These are phyloP conservation scores for Ophthalmotilapia sp. DNA, from an alignment of 2,113 vertebrate genomes.

Conservation along the genomic window DNA sequence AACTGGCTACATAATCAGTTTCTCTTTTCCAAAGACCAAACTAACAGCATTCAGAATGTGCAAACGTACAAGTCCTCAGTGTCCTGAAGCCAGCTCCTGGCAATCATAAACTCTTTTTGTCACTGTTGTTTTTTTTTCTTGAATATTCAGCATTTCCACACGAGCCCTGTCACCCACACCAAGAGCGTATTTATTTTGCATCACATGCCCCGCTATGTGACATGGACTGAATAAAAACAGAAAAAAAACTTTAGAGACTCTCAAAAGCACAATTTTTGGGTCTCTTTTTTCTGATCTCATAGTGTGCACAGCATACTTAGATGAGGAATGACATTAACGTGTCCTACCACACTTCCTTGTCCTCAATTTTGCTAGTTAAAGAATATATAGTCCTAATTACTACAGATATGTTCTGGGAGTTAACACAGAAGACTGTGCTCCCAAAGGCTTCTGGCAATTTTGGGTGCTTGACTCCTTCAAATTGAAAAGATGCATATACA, in stretches of 20 bases:
- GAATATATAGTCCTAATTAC: conserved; percentile 27
- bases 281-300: background rate
- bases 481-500: conserved; percentile 29
- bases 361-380: conserved; percentile 14
- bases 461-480: conserved; percentile 16
- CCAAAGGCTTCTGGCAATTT: conserved; percentile 15
- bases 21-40: background rate
- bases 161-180: background rate
- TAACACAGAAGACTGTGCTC: conserved; percentile 9
- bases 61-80: background rate
- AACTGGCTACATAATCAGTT: background rate
- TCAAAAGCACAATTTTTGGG: background rate
- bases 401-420: background rate
- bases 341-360: background rate
- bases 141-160: background rate
- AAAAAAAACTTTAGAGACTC: background rate
- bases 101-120: background rate
- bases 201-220: background rate
- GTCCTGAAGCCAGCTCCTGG: background rate
- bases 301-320: background rate
- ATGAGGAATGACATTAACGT: background rate
- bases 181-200: background rate
- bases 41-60: background rate
- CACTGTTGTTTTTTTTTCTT: background rate
- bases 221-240: background rate